These are phyloP conservation scores for Camelus dromedarius DNA, from an alignment of 2,113 vertebrate genomes.

Conservation along the genomic window DNA sequence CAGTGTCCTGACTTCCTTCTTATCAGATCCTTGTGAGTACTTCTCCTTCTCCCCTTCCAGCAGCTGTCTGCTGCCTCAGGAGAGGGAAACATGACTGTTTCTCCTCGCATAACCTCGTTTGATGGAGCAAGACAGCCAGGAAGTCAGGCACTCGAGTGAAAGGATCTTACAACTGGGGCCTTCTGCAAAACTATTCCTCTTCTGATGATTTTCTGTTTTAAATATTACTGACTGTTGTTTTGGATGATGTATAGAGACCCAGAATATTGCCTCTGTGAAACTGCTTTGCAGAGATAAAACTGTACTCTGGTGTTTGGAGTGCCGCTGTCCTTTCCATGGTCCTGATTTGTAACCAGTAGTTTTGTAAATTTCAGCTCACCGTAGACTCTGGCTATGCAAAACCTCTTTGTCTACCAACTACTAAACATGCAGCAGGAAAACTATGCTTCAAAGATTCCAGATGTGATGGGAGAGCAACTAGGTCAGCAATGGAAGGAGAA, in stretches of 20 bases:
- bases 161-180: not conserved
- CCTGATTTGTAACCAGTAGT: conserved; percentile 61
- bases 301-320: not conserved
- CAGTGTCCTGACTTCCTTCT: not conserved
- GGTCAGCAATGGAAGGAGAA: conserved; percentile 11
- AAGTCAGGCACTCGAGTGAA: not conserved
- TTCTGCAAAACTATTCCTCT: conserved; percentile 10
- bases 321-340: conserved; percentile 58
- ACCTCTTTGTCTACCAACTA: conserved; percentile 56
- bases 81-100: not conserved
- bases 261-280: not conserved
- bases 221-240: conserved; percentile 1
- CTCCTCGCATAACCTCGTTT: not conserved
- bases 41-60: not conserved
- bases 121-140: not conserved
- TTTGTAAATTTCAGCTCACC: conserved; percentile 49
- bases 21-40: not conserved
- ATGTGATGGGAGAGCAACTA: not conserved
- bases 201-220: conserved; percentile 22
- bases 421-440: conserved; percentile 38
- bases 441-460: not conserved
- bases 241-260: not conserved
- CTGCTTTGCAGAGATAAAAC: not conserved
- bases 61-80: not conserved
- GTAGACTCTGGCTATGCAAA: conserved; percentile 51